Conservation (phyloP, 2,113 vertebrate species). For the Heterotilapia buettikoferi region DNA sequence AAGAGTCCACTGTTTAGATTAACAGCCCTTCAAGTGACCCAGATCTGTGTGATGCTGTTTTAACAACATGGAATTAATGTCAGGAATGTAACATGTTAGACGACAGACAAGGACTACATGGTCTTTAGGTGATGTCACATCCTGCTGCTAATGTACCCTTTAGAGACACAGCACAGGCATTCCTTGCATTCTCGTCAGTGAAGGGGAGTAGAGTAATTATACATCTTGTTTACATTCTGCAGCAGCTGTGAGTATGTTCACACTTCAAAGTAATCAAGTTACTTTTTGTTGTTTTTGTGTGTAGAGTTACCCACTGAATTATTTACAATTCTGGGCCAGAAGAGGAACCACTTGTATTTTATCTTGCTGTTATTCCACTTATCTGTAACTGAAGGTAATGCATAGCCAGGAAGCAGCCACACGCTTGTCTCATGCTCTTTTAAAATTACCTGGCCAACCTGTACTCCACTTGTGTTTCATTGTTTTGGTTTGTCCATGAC, state of each 20-base stretch:
- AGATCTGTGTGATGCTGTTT: neutral
- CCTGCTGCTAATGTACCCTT: neutral
- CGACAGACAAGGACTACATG: neutral
- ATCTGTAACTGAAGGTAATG: neutral
- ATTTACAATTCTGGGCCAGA: neutral
- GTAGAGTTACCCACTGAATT: neutral
- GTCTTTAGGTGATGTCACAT: constrained; percentile 11
- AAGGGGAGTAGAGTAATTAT: neutral
- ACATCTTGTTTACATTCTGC: neutral
- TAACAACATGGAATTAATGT: constrained; percentile 10
- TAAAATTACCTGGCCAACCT: neutral
- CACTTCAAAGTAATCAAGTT: neutral
- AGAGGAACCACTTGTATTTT: neutral
- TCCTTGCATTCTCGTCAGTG: neutral
- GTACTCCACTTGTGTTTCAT: neutral
- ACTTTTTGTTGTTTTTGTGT: neutral
- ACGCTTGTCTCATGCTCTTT: neutral
- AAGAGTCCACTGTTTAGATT: constrained; percentile 27
- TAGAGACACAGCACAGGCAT: neutral
- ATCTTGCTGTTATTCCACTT: neutral
- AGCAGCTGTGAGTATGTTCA: neutral
- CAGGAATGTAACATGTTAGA: neutral
- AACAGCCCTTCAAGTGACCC: constrained; percentile 22
- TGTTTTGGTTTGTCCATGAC: neutral
- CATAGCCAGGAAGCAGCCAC: neutral